Conservation (phyloP, 1,140 invertebrate species). For the Epicauta chinensis region DNA sequence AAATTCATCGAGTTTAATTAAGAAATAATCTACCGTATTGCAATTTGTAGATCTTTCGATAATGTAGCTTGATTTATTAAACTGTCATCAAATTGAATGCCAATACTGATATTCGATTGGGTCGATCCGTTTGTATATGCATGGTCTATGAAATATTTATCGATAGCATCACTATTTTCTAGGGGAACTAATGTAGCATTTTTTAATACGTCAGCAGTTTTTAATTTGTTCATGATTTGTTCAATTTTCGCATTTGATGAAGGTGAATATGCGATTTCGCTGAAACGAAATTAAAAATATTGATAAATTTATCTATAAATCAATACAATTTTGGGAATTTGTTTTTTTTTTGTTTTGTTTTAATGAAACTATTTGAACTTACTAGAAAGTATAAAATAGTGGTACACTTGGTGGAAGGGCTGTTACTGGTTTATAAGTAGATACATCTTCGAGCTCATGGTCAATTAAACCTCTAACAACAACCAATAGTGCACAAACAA, state of each 20-base stretch:
- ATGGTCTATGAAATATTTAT: conserved; percentile 41
- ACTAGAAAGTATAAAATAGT: conserved; percentile 35
- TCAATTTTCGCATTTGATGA: neutral
- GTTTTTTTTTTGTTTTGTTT: conserved; percentile 27
- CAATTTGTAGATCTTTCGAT: conserved; percentile 47
- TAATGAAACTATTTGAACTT: too few species aligned
- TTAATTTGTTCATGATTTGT: conserved; percentile 16
- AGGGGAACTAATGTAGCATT: neutral
- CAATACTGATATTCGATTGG: conserved; percentile 37
- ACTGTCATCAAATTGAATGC: conserved; percentile 47
- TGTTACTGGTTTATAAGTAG: conserved; percentile 37
- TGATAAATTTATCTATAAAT: neutral
- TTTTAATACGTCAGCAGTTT: too few species aligned
- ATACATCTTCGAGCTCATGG: conserved; percentile 24
- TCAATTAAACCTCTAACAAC: conserved; percentile 52
- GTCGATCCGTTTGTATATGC: conserved; percentile 33
- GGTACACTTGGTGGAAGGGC: conserved; percentile 27
- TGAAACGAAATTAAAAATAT: neutral
- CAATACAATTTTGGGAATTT: too few species aligned
- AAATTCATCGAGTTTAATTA: too few species aligned
- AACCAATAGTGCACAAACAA: conserved; percentile 67
- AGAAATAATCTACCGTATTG: conserved; percentile 41
- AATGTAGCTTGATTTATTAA: conserved; percentile 41
- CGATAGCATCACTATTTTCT: conserved; percentile 33
- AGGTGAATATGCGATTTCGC: conserved; percentile 3